Evolutionary conservation across 2,888 invertebrate genomes (phyloP), one percentile per base, ranked within the genome.

Genomic region (Rhaphigaster nebulosa): DNA sequence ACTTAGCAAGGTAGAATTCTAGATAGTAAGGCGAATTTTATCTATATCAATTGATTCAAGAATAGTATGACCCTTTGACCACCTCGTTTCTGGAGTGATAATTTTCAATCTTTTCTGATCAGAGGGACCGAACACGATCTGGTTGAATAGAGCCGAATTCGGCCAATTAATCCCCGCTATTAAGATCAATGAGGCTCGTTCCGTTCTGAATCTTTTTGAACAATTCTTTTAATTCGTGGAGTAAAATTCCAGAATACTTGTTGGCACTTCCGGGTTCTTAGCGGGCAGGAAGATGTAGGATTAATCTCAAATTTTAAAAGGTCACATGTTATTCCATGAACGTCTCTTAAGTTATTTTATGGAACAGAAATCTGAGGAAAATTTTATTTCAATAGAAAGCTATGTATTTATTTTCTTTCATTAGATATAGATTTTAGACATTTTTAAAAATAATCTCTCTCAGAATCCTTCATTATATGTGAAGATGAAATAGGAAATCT

Each of bases 201-300:
- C 8, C 20, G 20, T 70, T 18, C 70, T 34, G 38, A 34, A 76
- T 38, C 34, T 65, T 18, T n/a, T 60, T 29, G 34, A 38, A 38
- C 13, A 20, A 15, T 26, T 76, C 70, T 29, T 65, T 65, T 1
- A 20, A 20, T 76, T 20, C 18, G 3, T 38, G 34, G 70, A 76
- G 20, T 8, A 23, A 23, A 34, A 38, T 38, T 76, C 10, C 29
- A 76, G 34, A 18, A 13, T 3, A 13, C 3, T 3, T 5, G 56
- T 23, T 56, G n/a, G 34, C 34, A 70, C 70, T 70, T 70, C 70
- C 70, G 70, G 70, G 70, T 70, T 70, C 70, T 34, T 70, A 18
- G 34, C 15, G 34, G 6, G 13, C 15, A 34, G 0, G 70, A 70
- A 34, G 70, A n/a, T n/a, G 60, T 29, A 70, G 29, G 29, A 34